Evolutionary conservation across 2,888 invertebrate genomes (phyloP), one percentile per base, ranked within the genome.

Genomic region (Tribolium freemani): DNA sequence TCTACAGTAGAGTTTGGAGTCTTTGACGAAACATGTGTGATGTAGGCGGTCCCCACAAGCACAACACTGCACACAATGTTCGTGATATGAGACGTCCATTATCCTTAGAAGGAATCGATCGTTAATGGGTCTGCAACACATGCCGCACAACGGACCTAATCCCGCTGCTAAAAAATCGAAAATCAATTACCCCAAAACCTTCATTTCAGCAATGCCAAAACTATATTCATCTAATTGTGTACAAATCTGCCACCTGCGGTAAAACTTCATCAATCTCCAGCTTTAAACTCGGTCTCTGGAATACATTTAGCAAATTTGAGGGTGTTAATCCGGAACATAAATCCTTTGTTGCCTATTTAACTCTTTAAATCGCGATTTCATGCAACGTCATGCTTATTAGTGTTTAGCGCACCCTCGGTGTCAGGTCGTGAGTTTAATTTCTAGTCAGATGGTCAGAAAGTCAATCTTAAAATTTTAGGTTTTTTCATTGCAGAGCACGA

Each of bases 101-200:
- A 94, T 93, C 79, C 93, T 90, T 87, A 93, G 90, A 79, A 94
- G 91, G 86, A 92, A 94, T 78, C 93, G 89, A 88, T 94, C 94
- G 84, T 89, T 89, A 84, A 94, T 94, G 79, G 91, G 90, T 75
- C 91, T 89, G 76, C 90, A 90, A 86, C 94, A 94, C 79, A 90
- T 90, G 74, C 91, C 91, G 83, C 94, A 94, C 79, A 89, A 83
- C 54, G 83, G 82, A 9, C 83, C 83, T 60, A 82, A 61, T 50
- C 82, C 83, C 53, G 83, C 83, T 54, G 84, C 84, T 84, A 76
- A 26, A 64, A 63, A 51, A 69, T 21, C 48, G 50, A 31, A 60
- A 38, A 50, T 53, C 50, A 48, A 57, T 54, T 30, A 26, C 26
- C 26, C 5, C 3, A 26, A 26, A 26, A 26, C 5, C 26, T 1